phyloP scores from a whole-genome alignment of 2,113 vertebrate genomes.

The Pollimyrus isidori region DNA sequence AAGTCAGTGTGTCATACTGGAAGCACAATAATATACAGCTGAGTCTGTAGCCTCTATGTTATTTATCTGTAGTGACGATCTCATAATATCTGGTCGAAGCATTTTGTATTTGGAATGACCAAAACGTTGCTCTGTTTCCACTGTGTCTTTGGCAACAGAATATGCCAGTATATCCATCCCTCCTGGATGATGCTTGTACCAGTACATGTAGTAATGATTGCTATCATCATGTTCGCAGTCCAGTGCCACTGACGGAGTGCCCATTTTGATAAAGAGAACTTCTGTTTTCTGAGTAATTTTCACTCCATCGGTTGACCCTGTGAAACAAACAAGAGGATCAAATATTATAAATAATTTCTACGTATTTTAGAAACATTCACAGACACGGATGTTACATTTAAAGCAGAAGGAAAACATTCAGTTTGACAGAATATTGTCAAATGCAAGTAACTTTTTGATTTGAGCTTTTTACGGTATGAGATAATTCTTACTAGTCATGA shows the following conservation, averaged over 20 bases:
- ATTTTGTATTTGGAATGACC: conserved; percentile 22
- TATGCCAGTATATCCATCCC: conserved; percentile 20
- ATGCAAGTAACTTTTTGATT: background rate
- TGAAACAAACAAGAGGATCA: background rate
- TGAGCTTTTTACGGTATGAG: background rate
- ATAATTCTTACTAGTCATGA: conserved; percentile 24
- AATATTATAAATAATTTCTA: background rate
- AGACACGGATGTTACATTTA: background rate
- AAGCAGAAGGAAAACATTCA: background rate
- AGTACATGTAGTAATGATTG: conserved; percentile 30
- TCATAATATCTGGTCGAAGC: conserved; percentile 12
- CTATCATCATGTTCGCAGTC: conserved; percentile 34
- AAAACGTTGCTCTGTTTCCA: conserved; percentile 11
- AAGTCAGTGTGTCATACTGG: conserved; percentile 25
- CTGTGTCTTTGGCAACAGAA: background rate
- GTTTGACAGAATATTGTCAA: background rate
- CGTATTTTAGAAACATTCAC: background rate
- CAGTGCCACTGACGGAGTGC: conserved; percentile 17
- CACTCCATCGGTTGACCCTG: conserved; percentile 30
- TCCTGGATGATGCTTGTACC: conserved; percentile 27
- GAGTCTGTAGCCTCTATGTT: conserved; percentile 19
- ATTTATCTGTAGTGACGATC: conserved; percentile 17
- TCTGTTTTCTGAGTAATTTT: conserved; percentile 22
- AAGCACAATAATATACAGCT: conserved; percentile 34
- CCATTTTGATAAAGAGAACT: background rate